Evolutionary conservation across 1,140 invertebrate species (phyloP).

Genomic region (Magallana ariakensis): DNA sequence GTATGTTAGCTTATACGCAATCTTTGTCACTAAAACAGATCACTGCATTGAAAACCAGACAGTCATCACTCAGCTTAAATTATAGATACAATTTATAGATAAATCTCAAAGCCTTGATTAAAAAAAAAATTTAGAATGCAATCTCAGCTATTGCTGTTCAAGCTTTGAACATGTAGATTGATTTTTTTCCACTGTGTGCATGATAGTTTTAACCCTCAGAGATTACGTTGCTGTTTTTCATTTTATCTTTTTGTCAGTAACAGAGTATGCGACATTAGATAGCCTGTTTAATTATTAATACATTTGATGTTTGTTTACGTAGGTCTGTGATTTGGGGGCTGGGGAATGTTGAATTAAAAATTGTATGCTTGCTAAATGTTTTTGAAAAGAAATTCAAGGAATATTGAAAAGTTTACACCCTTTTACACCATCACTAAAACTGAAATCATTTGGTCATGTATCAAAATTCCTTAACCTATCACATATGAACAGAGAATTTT

Average conservation of each 20-base stretch:
- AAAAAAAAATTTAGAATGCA: too few species aligned
- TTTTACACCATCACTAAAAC: background rate
- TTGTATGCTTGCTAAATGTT: background rate
- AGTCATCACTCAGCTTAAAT: too few species aligned
- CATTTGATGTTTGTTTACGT: background rate
- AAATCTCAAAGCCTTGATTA: too few species aligned
- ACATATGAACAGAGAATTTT: background rate
- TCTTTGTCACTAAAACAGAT: too few species aligned
- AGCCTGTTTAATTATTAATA: background rate
- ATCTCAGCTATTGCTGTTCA: too few species aligned
- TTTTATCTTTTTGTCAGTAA: background rate
- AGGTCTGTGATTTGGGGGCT: too few species aligned
- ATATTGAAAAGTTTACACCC: background rate
- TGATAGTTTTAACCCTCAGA: background rate
- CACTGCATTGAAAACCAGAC: too few species aligned
- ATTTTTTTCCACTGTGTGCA: slow-evolving; percentile 3
- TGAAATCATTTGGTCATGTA: background rate
- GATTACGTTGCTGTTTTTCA: background rate
- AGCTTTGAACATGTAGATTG: slow-evolving; percentile 1
- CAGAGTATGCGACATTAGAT: background rate
- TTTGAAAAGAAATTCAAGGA: background rate
- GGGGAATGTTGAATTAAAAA: background rate
- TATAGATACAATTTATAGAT: too few species aligned
- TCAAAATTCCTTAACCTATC: background rate
- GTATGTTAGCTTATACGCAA: too few species aligned